Evolutionary conservation across 2,888 invertebrate genomes (phyloP).

Genomic region (Exephanes ischioxanthus): DNA sequence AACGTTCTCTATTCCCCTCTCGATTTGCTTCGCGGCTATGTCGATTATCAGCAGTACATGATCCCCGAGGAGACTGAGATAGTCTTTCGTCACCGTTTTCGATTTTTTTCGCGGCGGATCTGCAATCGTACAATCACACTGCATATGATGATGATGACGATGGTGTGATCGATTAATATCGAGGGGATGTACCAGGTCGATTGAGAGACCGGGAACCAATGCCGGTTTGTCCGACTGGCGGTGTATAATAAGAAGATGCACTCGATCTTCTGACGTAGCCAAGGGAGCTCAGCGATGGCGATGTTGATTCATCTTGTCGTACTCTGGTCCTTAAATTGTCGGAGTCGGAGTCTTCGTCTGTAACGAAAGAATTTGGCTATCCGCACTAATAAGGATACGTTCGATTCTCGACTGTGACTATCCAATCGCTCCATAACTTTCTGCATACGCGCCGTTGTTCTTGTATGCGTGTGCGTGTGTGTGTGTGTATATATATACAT

Average conservation of each 20-base stretch:
- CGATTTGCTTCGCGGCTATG: conserved; percentile 52
- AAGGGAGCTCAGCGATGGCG: background rate
- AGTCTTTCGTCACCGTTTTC: background rate
- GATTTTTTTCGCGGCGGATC: background rate
- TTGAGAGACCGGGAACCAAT: conserved; percentile 34
- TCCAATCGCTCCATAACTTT: conserved; percentile 35
- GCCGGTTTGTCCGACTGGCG: background rate
- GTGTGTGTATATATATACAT: background rate
- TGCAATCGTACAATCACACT: conserved; percentile 16
- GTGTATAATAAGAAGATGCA: background rate
- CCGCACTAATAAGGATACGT: conserved; percentile 45
- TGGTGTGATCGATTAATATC: background rate
- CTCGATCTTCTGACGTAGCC: conserved; percentile 48
- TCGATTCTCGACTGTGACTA: conserved; percentile 4
- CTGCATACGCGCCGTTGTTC: background rate
- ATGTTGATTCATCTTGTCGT: background rate
- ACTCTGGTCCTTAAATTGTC: background rate
- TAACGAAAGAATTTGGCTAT: conserved; percentile 57
- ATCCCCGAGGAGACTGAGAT: conserved; percentile 35
- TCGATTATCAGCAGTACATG: conserved; percentile 42
- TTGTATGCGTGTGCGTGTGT: background rate
- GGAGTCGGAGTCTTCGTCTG: conserved; percentile 25
- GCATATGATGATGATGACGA: background rate
- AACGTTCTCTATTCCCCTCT: conserved; percentile 39
- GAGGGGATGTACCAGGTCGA: conserved; percentile 7